Evolutionary conservation across 2,888 invertebrate genomes (phyloP).

Genomic region (Endotricha flammealis): DNA sequence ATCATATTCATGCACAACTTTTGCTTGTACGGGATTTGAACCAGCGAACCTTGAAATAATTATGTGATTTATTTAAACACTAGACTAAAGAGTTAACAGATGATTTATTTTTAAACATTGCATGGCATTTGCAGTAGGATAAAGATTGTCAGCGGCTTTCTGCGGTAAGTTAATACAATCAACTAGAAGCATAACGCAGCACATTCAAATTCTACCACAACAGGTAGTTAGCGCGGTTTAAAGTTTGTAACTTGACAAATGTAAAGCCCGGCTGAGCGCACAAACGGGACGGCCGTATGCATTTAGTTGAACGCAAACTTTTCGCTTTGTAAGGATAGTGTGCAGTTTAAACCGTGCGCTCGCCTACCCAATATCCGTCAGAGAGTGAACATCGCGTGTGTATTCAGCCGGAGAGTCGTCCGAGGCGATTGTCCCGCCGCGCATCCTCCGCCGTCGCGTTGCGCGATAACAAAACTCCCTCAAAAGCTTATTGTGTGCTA

Average conservation of each 20-base stretch:
- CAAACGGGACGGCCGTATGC: constrained; percentile 53
- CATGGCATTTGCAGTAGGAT: too few species aligned
- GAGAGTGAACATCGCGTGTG: constrained; percentile 44
- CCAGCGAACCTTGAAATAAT: too few species aligned
- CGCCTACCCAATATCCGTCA: constrained; percentile 62
- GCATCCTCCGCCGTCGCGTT: constrained; percentile 25
- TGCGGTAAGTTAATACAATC: constrained; percentile 1
- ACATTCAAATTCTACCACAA: constrained; percentile 18
- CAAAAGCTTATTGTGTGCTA: constrained; percentile 39
- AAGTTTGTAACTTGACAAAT: constrained; percentile 54
- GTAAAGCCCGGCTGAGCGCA: constrained; percentile 46
- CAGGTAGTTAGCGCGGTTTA: constrained; percentile 37
- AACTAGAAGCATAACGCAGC: constrained; percentile 7
- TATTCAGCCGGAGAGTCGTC: constrained; percentile 41
- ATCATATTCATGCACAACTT: too few species aligned
- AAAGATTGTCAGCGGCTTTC: constrained; percentile 1
- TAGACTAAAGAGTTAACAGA: too few species aligned
- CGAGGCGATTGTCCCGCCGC: constrained; percentile 28
- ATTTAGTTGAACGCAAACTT: constrained; percentile 65
- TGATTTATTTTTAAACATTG: too few species aligned
- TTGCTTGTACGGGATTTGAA: too few species aligned
- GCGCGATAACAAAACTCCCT: constrained; percentile 52
- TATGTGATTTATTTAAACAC: too few species aligned
- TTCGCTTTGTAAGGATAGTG: constrained; percentile 63
- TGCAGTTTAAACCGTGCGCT: constrained; percentile 53